Conservation (phyloP, 2,113 vertebrate genomes). For the Acrocephalus arundinaceus region DNA sequence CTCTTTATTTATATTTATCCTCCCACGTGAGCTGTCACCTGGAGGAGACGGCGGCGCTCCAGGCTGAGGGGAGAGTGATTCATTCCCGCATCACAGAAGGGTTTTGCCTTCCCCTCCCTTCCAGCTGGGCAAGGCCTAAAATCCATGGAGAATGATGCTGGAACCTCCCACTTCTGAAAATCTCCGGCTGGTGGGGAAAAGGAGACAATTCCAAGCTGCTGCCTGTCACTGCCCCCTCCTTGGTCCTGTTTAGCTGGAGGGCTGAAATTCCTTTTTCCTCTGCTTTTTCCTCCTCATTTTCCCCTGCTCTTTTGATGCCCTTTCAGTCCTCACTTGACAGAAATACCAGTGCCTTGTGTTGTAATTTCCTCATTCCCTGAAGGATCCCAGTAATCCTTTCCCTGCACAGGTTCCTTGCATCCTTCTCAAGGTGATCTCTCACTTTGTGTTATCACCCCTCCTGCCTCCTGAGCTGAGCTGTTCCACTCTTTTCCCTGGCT, state of each 20-base stretch:
- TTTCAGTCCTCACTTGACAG: not conserved
- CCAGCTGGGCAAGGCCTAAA: not conserved
- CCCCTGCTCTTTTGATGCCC: not conserved
- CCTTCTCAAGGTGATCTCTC: not conserved
- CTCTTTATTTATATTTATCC: constrained; percentile 52
- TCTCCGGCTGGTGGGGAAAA: not conserved
- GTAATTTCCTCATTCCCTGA: not conserved
- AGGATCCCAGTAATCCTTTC: not conserved
- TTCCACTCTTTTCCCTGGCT: not conserved
- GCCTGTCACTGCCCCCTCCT: not conserved
- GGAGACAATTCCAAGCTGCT: not conserved
- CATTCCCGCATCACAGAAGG: not conserved
- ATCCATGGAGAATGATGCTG: accelerated
- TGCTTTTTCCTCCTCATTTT: not conserved
- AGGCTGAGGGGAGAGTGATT: not conserved
- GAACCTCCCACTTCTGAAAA: not conserved
- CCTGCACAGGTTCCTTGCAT: not conserved
- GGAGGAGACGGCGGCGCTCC: not conserved
- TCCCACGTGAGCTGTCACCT: constrained; percentile 18
- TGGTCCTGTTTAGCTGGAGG: not conserved
- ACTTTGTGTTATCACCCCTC: not conserved
- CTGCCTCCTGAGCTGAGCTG: not conserved
- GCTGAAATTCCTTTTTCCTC: not conserved
- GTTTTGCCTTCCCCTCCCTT: not conserved
- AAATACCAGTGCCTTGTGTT: not conserved